phyloP scores from a whole-genome alignment of 2,113 vertebrate species.

The Anser cygnoides region DNA sequence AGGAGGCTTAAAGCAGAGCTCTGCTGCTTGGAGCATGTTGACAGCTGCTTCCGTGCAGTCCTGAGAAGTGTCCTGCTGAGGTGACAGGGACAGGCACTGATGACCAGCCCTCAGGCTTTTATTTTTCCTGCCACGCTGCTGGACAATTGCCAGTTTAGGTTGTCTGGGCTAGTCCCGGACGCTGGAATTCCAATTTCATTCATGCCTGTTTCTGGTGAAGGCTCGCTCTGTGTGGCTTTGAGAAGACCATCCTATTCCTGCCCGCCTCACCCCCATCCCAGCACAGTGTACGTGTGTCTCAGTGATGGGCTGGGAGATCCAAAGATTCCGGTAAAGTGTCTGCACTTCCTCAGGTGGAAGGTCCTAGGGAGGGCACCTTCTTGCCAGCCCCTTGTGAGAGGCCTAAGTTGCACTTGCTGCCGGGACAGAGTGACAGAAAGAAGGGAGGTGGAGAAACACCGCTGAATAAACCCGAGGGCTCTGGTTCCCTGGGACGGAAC shows the following conservation, averaged over 20 bases:
- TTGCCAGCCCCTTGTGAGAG: neutral
- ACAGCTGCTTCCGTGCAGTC: neutral
- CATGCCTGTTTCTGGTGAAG: neutral
- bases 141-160: neutral
- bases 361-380: neutral
- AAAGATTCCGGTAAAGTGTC: neutral
- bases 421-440: fast-evolving
- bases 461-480: neutral
- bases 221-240: neutral
- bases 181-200: neutral
- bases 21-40: neutral
- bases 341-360: neutral
- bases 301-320: neutral
- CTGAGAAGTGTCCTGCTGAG: neutral
- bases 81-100: neutral
- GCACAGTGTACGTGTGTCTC: neutral
- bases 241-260: neutral
- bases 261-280: neutral
- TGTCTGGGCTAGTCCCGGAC: neutral
- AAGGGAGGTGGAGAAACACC: neutral
- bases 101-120: neutral
- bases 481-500: neutral
- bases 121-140: neutral
- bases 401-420: neutral
- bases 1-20: neutral